These are phyloP conservation scores for Umimayanthus chanpuru DNA, from an alignment of 92 coral and sea anemone species.

Conservation along the genomic window DNA sequence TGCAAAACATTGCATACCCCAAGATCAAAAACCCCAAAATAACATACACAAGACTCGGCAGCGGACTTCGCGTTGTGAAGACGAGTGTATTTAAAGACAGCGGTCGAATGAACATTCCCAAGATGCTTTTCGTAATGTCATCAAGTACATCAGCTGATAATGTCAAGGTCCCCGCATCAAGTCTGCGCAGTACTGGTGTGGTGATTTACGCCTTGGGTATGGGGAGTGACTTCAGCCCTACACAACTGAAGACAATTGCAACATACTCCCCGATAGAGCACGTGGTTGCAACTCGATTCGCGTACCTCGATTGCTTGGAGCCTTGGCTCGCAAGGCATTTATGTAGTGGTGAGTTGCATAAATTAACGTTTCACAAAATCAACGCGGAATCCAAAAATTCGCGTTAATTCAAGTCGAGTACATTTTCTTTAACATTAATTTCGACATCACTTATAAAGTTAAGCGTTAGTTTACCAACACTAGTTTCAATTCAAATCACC, in stretches of 20 bases:
- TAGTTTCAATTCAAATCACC: too few species aligned
- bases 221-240: conserved; percentile 19
- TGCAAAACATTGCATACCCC: conserved; percentile 13
- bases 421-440: too few species aligned
- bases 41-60: conserved; percentile 12
- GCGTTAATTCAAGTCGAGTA: too few species aligned
- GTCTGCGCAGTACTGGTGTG: conserved; percentile 30
- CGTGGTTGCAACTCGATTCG: conserved; percentile 37
- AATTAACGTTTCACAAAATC: too few species aligned
- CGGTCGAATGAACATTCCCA: conserved; percentile 38
- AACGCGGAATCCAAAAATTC: too few species aligned
- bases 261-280: conserved; percentile 14
- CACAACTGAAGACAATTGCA: conserved; percentile 28
- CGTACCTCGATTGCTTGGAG: conserved; percentile 38
- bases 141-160: conserved; percentile 42
- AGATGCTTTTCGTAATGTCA: conserved; percentile 43
- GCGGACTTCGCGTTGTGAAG: conserved; percentile 3
- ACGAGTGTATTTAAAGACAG: conserved; percentile 32
- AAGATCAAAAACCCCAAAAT: neutral
- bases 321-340: conserved; percentile 39
- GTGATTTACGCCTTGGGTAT: conserved; percentile 36
- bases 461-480: too few species aligned
- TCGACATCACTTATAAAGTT: too few species aligned
- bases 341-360: conserved; percentile 23
- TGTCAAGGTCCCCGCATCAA: conserved; percentile 8